A percentile compares a stretch with the other conserved stretches of the same genome.
phyloP scores from a whole-genome alignment of 2,113 vertebrate genomes.

The Otocyon megalotis region DNA sequence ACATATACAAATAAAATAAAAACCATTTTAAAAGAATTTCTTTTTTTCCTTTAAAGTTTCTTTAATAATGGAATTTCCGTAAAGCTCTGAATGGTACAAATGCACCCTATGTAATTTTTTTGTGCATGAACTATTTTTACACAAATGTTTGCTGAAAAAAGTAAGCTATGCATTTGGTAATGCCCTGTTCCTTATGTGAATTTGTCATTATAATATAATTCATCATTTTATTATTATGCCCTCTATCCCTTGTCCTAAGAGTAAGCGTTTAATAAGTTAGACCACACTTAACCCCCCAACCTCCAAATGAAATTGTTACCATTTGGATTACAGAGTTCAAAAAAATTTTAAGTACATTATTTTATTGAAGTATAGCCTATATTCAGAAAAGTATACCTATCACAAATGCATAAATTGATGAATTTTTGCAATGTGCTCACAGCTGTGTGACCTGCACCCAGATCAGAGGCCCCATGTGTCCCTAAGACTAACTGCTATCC shows the following conservation, averaged over 20 bases:
- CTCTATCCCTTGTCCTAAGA: not conserved
- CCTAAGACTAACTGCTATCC: not conserved
- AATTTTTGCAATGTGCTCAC: not conserved
- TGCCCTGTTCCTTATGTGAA: not conserved
- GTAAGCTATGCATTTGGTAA: not conserved
- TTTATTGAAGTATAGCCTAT: not conserved
- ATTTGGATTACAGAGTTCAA: not conserved
- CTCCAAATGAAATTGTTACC: not conserved
- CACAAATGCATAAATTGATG: not conserved
- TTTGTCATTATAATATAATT: not conserved
- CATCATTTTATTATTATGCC: not conserved
- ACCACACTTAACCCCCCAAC: not conserved
- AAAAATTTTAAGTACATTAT: not conserved
- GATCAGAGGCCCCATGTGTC: fast-evolving
- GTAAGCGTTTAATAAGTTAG: not conserved
- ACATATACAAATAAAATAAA: conserved; percentile 39
- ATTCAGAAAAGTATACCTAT: not conserved
- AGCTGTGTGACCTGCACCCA: too few relatives aligned
- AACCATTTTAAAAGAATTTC: conserved; percentile 38
- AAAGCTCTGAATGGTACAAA: conserved; percentile 47
- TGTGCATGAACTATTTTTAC: not conserved
- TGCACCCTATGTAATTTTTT: not conserved
- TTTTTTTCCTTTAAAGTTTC: conserved; percentile 7
- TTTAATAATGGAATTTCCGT: not conserved
- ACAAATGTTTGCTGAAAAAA: not conserved